Base-by-base conservation (phyloP, 2,113 vertebrate genomes). In the Microcebus tavaratra region DNA sequence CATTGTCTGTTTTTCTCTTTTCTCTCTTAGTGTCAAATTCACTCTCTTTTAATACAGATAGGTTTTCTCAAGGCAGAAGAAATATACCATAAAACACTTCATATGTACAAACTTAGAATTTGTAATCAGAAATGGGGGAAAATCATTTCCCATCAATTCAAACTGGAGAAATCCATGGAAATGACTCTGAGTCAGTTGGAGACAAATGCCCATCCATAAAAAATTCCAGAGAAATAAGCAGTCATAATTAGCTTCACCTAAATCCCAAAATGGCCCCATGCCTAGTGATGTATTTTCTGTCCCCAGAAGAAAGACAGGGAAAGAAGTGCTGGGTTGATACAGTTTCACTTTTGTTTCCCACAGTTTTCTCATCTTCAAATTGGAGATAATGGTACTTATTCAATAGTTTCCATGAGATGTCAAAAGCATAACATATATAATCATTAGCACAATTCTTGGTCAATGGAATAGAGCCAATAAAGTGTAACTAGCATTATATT, bases 181-280 rank as follows among this genome's bases (percentile, higher is more conserved):
- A 80, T 78, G 17, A 25, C 29, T 65, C 7, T 45, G 23, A 73
- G 59, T 34, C 27, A 59, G 13, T 9, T 91, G 8, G 18, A 61
- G 55, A 53, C 5, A 90, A 92, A 76, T 42, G 25, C 3, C 1
- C 10, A 63, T 21, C 9, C 0, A 2, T 80, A 50, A 84, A 88
- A 92, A 15, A 83, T 55, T 45, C 31, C 21, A 18, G 5, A 7
- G 53, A 57, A 4, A 14, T 39, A 5, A 25, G 8, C 3, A 0
- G 0, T 1, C 73, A 5, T 21, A 27, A 34, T 18, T 31, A 45
- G 29, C 2, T 23, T 25, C 2, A 6, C 20, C 6, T 31, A 25
- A 36, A 48, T 6, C 15, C 11, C 9, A 5, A 34, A 90, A 14
- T 50, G 3, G 1, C 55, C 5, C 25, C 10, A 1, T 53, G 45